Evolutionary conservation across 2,113 vertebrate genomes (phyloP).

Genomic region (Australoheros scitulus): DNA sequence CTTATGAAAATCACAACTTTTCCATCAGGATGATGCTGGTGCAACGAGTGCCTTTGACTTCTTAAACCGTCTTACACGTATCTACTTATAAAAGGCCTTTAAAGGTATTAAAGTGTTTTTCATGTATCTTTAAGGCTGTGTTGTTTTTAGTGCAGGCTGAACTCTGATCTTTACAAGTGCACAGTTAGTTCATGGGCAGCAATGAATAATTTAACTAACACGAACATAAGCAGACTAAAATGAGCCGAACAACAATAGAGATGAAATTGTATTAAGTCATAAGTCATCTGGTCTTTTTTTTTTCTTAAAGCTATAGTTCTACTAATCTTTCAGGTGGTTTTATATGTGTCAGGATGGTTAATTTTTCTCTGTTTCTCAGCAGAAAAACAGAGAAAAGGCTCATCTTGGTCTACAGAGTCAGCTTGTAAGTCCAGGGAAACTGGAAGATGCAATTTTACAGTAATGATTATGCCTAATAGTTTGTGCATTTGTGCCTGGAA

Average conservation of each 20-base stretch:
- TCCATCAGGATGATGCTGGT: not conserved
- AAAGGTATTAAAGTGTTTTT: not conserved
- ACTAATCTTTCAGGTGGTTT: not conserved
- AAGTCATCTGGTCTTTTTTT: too few relatives aligned
- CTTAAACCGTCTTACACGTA: not conserved
- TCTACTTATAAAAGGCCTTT: not conserved
- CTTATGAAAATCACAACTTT: not conserved
- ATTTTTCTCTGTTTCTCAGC: too few relatives aligned
- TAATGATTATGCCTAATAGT: not conserved
- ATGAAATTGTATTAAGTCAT: not conserved
- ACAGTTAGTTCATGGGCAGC: not conserved
- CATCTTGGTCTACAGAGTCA: not conserved
- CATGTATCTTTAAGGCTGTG: not conserved
- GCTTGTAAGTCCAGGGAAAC: not conserved
- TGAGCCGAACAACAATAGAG: too few relatives aligned
- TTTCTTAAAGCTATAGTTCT: not conserved
- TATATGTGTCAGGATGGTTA: not conserved
- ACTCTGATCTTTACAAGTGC: not conserved
- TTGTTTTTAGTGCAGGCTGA: not conserved
- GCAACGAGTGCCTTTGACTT: not conserved
- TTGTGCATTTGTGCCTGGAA: not conserved
- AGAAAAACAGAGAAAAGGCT: not conserved
- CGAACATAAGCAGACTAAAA: not conserved
- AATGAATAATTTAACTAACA: not conserved
- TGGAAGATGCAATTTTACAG: not conserved